These are phyloP conservation scores for Erebia aethiops DNA, from an alignment of 2,888 invertebrate genomes.

Conservation along the genomic window DNA sequence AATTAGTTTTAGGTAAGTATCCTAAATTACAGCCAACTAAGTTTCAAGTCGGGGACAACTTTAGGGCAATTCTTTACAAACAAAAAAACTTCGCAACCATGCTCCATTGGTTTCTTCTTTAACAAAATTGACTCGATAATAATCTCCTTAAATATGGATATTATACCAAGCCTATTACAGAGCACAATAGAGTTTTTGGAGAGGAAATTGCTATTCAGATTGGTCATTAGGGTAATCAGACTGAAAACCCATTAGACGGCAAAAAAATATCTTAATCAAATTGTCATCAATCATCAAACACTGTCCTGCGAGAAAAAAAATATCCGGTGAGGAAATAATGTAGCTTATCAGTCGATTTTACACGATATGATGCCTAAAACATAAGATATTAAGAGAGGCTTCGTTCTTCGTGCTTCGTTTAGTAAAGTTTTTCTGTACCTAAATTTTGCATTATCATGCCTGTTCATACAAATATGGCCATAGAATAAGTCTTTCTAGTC, in stretches of 20 bases:
- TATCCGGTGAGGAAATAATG: slow-evolving; percentile 60
- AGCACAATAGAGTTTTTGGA: slow-evolving; percentile 33
- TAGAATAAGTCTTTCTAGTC: too few relatives aligned
- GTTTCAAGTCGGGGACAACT: too few relatives aligned
- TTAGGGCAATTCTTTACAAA: neutral
- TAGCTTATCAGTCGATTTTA: slow-evolving; percentile 52
- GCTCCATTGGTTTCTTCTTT: neutral
- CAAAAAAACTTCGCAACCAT: neutral
- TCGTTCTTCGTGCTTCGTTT: too few relatives aligned
- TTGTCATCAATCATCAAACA: slow-evolving; percentile 63
- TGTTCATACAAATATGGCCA: too few relatives aligned
- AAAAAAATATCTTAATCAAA: slow-evolving; percentile 53
- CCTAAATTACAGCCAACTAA: too few relatives aligned
- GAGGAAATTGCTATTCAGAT: slow-evolving; percentile 39
- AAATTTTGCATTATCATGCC: too few relatives aligned
- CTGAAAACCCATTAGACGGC: slow-evolving; percentile 31
- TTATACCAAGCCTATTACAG: slow-evolving; percentile 17
- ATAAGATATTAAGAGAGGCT: slow-evolving; percentile 1
- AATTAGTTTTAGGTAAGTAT: too few relatives aligned
- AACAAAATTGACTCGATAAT: slow-evolving; percentile 12
- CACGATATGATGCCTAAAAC: neutral
- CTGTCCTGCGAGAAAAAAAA: slow-evolving; percentile 54
- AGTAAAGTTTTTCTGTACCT: too few relatives aligned
- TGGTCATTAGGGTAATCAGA: slow-evolving; percentile 36
- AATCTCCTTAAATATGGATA: slow-evolving; percentile 25